Evolutionary conservation across 2,113 vertebrate species (phyloP), one percentile per base, ranked within the genome.

Genomic region (Prunella himalayana): DNA sequence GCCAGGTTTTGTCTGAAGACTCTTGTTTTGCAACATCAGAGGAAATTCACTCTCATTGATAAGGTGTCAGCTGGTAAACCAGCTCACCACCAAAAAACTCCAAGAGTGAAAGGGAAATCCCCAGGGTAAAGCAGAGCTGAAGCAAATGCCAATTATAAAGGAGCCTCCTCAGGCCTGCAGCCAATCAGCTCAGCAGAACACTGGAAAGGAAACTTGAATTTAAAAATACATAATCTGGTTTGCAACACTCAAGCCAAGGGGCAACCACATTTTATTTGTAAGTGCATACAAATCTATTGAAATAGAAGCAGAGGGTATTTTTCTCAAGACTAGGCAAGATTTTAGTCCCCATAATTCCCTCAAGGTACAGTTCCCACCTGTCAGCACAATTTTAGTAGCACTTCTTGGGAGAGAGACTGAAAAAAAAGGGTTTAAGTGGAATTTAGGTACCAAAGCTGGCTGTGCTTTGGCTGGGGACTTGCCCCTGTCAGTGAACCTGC

Each of bases 41-140:
- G 97, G 95, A 97, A 97, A 87, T 92, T 92, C 51, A 91, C 76
- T 84, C 65, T 96, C 92, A 89, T 96, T 94, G 97, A 97, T 97
- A 96, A 96, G 90, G 90, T 78, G 92, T 35, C 19, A 0, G 88
- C 87, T 91, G 96, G 94, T 93, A 96, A 96, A 97, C 88, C 97
- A 97, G 92, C 92, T 97, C 94, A 96, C 94, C 95, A 94, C 97
- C 72, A 96, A 97, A 97, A 97, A 97, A 97, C 94, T 98, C 97
- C 97, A 96, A 59, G 75, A 88, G 94, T 79, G 77, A 96, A 82
- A 98, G 97, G 97, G 97, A 97, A 97, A 97, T 98, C 96, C 97
- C 97, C 97, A 84, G 81, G 77, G 91, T 50, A 73, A 73, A 87
- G 92, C 88, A 90, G 70, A 41, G 90, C 92, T 59, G 86, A 92